These are phyloP conservation scores for Cladorhizidae sp. DNA, from an alignment of 37 sponge, comb jelly and placozoan species.

Conservation along the genomic window DNA sequence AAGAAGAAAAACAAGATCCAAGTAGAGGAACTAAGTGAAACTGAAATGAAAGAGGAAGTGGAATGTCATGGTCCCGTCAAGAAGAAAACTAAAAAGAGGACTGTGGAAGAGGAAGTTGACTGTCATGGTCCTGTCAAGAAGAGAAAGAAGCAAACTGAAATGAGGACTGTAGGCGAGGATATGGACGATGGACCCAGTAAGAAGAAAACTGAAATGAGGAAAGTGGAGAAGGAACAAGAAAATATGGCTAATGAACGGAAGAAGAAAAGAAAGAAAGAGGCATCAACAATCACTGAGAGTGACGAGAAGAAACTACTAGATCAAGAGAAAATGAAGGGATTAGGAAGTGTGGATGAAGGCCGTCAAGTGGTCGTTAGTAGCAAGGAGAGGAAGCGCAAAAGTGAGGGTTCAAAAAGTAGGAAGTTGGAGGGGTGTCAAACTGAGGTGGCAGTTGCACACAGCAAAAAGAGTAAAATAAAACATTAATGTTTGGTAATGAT, in stretches of 20 bases:
- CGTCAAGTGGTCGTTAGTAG: neutral
- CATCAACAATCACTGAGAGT: neutral
- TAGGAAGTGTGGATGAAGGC: neutral
- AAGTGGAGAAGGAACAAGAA: neutral
- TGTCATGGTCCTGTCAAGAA: neutral
- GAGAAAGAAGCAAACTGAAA: neutral
- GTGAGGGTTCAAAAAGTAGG: neutral
- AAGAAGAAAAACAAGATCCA: neutral
- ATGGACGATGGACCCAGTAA: neutral
- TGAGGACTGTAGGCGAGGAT: neutral
- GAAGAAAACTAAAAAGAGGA: constrained; percentile 39
- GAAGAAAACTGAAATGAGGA: neutral
- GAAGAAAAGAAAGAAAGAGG: constrained; percentile 22
- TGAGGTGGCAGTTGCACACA: neutral
- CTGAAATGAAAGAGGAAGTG: neutral
- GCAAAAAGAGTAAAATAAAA: neutral
- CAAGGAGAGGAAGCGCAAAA: neutral
- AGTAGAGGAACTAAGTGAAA: constrained; percentile 1
- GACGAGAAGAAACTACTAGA: too few species aligned
- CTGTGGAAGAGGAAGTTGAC: neutral
- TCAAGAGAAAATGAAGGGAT: neutral
- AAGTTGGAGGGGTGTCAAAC: neutral
- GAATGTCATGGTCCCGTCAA: neutral
- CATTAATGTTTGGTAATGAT: neutral
- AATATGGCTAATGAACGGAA: neutral